Conservation (phyloP, 30 jellyfish, hydroid and myxozoan genomes). For the Turritopsis rubra region DNA sequence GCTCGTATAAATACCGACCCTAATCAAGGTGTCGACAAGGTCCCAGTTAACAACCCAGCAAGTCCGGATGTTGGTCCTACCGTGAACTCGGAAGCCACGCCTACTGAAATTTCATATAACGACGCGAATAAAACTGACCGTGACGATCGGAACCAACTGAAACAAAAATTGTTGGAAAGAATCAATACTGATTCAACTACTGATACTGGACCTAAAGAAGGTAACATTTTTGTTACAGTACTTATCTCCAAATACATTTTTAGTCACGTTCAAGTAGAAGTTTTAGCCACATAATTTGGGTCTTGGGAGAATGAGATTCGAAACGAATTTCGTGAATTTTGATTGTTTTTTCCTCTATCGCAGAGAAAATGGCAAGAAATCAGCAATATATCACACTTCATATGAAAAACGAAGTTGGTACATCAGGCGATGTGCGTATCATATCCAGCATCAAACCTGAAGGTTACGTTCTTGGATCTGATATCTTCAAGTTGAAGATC, state of each 20-base stretch:
- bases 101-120: not conserved
- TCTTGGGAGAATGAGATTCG: not conserved
- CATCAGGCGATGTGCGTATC: slow-evolving; percentile 19
- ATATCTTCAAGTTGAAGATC: slow-evolving; percentile 62
- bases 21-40: not conserved
- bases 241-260: not conserved
- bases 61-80: not conserved
- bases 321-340: not conserved
- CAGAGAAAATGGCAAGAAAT: not conserved
- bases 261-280: too few relatives aligned
- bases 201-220: not conserved
- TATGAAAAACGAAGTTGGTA: slow-evolving; percentile 13
- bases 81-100: not conserved
- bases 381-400: slow-evolving; percentile 27
- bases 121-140: not conserved
- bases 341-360: too few relatives aligned
- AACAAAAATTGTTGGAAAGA: too few relatives aligned
- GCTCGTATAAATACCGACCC: not conserved
- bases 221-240: not conserved
- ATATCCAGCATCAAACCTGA: slow-evolving; percentile 43
- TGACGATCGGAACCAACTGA: too few relatives aligned
- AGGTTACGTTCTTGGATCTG: slow-evolving; percentile 68
- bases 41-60: too few relatives aligned
- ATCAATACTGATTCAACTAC: not conserved
- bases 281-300: too few relatives aligned